Base-by-base conservation (phyloP, 2,888 invertebrate genomes). In the Nomada ruficornis region DNA sequence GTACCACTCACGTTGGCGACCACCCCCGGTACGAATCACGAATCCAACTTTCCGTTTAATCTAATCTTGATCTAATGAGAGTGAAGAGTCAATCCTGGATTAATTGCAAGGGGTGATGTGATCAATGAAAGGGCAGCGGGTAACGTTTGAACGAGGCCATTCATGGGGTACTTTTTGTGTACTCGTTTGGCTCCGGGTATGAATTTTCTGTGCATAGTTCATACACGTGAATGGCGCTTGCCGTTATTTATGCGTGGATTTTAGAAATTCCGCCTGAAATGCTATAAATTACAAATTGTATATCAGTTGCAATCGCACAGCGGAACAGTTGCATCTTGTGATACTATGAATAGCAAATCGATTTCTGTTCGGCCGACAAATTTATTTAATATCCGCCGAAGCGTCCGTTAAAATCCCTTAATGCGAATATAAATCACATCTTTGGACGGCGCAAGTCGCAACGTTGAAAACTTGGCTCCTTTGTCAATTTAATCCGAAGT, bases 401-500 rank as follows among this genome's bases (percentile, higher is more conserved):
- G 62, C 71, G 69, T 69, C 64, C 76, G 72, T 79, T 82, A 79
- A 86, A 87, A 86, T 83, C 78, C 75, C 71, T 79, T 88, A 88
- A 88, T 85, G 80, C 80, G 77, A 62, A 63, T 73, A 88, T 88
- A 88, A 88, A 88, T 88, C 88, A 81, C 74, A 64, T 47, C 68
- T 79, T 83, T 79, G 57, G 59, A 15, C 60, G 18, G 62, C 63
- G 86, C 79, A 73, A 88, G 88, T 88, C 83, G 88, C 80, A 86
- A 82, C 77, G 88, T 67, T 86, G 83, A 88, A 88, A 88, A 88
- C 86, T 88, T 88, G 82, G 88, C 85, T 82, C 83, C 88, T 88
- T 88, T 88, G 88, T 88, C 88, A 88, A 88, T 88, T 88, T 88
- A 87, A 88, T 85, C 88, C 88, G 70, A 88, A 89, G 84, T 89